Evolutionary conservation across 23 tunicate species (phyloP).

Genomic region (Trididemnum clinides): DNA sequence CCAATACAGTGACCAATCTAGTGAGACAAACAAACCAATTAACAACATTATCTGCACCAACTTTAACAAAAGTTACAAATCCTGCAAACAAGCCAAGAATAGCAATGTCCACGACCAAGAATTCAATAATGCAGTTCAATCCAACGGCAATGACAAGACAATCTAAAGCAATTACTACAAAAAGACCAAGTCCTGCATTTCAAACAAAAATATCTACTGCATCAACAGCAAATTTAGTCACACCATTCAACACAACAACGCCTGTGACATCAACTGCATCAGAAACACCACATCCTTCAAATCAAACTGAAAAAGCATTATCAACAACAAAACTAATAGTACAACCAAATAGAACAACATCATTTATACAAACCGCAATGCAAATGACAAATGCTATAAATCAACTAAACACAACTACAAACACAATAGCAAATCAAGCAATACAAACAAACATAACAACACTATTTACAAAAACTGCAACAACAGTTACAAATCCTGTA

Average conservation of each 20-base stretch:
- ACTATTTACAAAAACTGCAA: background rate
- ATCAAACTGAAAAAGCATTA: background rate
- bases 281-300: background rate
- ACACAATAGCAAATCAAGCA: background rate
- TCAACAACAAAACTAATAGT: background rate
- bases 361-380: background rate
- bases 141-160: background rate
- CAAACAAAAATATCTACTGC: background rate
- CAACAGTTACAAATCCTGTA: too few species aligned
- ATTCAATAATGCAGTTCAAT: background rate
- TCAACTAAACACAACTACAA: background rate
- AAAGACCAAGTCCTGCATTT: background rate
- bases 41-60: background rate
- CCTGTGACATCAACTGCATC: background rate
- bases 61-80: background rate
- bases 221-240: background rate
- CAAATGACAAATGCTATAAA: background rate
- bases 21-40: background rate
- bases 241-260: background rate
- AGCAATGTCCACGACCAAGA: background rate
- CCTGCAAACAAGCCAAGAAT: background rate
- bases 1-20: background rate
- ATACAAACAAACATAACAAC: background rate
- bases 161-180: background rate
- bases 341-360: background rate